phyloP scores from a whole-genome alignment of 2,888 invertebrate species.

The Cephus spinipes region DNA sequence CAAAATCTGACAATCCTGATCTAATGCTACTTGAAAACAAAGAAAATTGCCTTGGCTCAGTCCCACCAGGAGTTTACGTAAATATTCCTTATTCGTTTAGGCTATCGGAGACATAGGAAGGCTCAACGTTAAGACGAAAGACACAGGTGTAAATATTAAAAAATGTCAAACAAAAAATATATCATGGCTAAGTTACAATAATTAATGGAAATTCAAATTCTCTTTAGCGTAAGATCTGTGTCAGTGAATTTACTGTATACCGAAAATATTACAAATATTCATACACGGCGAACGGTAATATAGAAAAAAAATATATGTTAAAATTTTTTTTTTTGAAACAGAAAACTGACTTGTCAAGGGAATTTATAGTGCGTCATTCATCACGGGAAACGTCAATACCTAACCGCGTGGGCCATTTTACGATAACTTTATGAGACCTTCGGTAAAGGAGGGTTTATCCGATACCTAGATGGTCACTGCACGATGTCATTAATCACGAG shows the following conservation, averaged over 20 bases:
- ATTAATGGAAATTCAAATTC: not conserved
- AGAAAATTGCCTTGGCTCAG: not conserved
- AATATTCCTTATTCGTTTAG: not conserved
- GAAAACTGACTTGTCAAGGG: not conserved
- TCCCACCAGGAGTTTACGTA: not conserved
- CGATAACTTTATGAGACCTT: not conserved
- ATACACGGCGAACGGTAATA: too few species aligned
- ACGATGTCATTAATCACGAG: not conserved
- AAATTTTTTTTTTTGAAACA: not conserved
- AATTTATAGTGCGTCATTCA: not conserved
- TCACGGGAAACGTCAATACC: not conserved
- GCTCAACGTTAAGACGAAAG: not conserved
- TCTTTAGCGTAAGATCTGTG: not conserved
- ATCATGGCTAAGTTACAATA: not conserved
- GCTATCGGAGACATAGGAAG: not conserved
- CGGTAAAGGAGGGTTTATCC: not conserved
- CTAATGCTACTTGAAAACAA: not conserved
- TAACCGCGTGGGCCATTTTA: not conserved
- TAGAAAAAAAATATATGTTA: too few species aligned
- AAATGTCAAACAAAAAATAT: not conserved
- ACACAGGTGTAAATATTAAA: too few species aligned
- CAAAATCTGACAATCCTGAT: not conserved
- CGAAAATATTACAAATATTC: not conserved
- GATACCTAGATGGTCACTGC: not conserved
- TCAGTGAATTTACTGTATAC: not conserved